Conservation (phyloP, 1,140 invertebrate species). For the Drosophila saltans region DNA sequence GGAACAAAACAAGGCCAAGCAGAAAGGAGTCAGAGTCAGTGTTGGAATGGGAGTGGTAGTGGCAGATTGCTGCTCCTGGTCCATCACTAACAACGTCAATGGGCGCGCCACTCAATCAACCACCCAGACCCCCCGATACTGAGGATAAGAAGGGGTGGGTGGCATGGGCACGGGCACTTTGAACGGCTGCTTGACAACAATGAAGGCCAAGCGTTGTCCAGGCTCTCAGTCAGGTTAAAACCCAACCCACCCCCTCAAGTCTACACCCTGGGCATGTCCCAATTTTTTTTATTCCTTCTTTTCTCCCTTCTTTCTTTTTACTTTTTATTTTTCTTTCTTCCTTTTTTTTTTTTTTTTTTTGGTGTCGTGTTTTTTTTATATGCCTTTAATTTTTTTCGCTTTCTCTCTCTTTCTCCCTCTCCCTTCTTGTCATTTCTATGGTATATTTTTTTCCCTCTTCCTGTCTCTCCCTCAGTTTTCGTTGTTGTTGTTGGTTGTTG, state of each 20-base stretch:
- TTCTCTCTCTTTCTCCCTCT: constrained; percentile 17
- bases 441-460: background rate
- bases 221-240: constrained; percentile 26
- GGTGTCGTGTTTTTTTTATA: constrained; percentile 35
- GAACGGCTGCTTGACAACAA: constrained; percentile 67
- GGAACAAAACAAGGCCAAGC: constrained; percentile 61
- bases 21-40: background rate
- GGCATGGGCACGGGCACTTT: constrained; percentile 9
- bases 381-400: constrained; percentile 57
- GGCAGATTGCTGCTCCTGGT: constrained; percentile 36
- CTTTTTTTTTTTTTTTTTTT: constrained; percentile 47
- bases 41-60: background rate
- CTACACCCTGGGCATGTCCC: constrained; percentile 33
- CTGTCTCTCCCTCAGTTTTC: constrained; percentile 11
- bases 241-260: constrained; percentile 32
- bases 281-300: constrained; percentile 57
- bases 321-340: constrained; percentile 39
- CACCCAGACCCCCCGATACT: constrained; percentile 24
- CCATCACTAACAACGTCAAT: constrained; percentile 71
- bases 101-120: constrained; percentile 79
- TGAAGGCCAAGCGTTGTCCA: constrained; percentile 80
- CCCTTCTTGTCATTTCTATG: constrained; percentile 20
- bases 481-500: constrained; percentile 4
- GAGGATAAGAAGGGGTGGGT: constrained; percentile 13
- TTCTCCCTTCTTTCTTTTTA: constrained; percentile 17